phyloP scores from a whole-genome alignment of 2,797 vertebrate species.

The Centroberyx gerrardi region DNA sequence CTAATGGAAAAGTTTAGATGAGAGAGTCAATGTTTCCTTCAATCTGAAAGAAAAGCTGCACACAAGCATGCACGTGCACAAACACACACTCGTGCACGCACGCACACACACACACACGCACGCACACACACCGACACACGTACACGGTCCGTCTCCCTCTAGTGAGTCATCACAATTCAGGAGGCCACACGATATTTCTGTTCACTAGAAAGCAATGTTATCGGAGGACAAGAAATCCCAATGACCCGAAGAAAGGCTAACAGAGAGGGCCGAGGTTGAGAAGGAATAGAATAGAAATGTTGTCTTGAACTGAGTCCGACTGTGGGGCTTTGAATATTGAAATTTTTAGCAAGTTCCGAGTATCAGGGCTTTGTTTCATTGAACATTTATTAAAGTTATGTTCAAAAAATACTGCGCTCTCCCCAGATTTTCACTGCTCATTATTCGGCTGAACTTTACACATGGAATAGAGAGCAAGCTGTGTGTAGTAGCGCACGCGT shows the following conservation, averaged over 20 bases:
- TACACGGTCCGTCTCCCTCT: conserved; percentile 1
- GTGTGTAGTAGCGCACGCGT: background rate
- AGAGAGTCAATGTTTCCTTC: conserved; percentile 48
- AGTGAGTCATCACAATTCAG: conserved; percentile 62
- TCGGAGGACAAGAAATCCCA: conserved; percentile 47
- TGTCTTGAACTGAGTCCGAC: conserved; percentile 14
- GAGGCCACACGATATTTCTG: conserved; percentile 31
- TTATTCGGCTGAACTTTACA: background rate
- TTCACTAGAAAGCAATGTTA: conserved; percentile 46
- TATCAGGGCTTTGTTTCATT: too few relatives aligned
- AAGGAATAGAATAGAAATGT: conserved; percentile 34
- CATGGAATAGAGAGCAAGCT: too few relatives aligned
- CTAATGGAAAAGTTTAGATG: conserved; percentile 54
- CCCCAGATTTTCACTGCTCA: background rate
- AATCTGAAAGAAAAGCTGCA: conserved; percentile 23
- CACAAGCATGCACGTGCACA: conserved; percentile 6
- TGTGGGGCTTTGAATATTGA: background rate
- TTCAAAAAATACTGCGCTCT: background rate
- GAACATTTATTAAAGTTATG: too few relatives aligned
- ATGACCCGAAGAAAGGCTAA: conserved; percentile 54
- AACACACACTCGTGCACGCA: background rate
- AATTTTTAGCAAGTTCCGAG: too few relatives aligned
- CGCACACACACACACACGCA: background rate
- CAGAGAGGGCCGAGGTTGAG: conserved; percentile 7
- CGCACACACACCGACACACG: background rate